phyloP scores from a whole-genome alignment of 2,888 invertebrate genomes.

The Cotesia congregata region DNA sequence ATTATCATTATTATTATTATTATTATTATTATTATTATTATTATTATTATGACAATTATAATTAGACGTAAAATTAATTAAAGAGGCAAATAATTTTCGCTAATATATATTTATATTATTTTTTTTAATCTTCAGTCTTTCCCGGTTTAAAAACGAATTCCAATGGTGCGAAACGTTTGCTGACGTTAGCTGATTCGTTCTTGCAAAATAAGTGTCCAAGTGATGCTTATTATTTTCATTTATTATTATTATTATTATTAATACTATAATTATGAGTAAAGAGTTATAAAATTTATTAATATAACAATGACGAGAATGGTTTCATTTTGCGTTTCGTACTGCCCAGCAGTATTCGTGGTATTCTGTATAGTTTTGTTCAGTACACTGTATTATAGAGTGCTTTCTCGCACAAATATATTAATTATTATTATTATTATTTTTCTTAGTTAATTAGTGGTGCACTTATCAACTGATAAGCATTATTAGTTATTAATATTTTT shows the following conservation, averaged over 20 bases:
- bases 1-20: no score
- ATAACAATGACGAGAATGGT: constrained; percentile 30
- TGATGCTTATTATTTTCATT: no score
- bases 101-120: not conserved
- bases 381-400: constrained; percentile 50
- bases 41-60: no score
- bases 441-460: constrained; percentile 36
- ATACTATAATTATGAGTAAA: constrained; percentile 2
- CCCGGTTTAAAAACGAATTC: constrained; percentile 48
- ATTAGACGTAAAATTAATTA: no score
- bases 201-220: not conserved
- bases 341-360: constrained; percentile 52
- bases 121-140: constrained; percentile 28
- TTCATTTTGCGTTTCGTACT: constrained; percentile 49
- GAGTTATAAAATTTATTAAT: constrained; percentile 16
- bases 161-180: constrained; percentile 59
- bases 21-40: no score
- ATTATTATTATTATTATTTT: constrained; percentile 34
- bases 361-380: constrained; percentile 48
- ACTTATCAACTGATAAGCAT: constrained; percentile 32
- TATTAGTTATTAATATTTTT: constrained; percentile 46
- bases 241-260: constrained; percentile 9
- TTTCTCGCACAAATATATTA: constrained; percentile 40
- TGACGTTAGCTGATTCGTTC: constrained; percentile 42
- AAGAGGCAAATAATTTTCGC: not conserved